Evolutionary conservation across 1,140 invertebrate genomes (phyloP), one percentile per base, ranked within the genome.

Genomic region (Sesamia nonagrioides): DNA sequence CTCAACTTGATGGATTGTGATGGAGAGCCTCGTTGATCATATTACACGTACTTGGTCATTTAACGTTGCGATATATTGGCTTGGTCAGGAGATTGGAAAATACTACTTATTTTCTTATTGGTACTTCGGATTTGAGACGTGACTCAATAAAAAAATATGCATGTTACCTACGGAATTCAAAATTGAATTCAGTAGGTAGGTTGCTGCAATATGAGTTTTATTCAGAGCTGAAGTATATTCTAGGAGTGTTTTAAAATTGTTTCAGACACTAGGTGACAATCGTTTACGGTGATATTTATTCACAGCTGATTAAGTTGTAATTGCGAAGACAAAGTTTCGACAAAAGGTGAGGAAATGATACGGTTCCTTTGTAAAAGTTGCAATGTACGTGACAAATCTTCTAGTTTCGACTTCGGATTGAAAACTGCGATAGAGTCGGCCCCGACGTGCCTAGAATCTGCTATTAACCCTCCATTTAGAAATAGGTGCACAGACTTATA

Each of bases 341-440:
- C 83, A 87, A 84, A 87, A 86, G 85, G 86, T 90, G 84, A 88
- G 63, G 86, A 86, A 89, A 89, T 85, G 86, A 85, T 90, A 89
- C 85, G 87, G 83, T 88, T 84, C 84, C 88, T 89, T 91, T 88
- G 84, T 86, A 87, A 91, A 91, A 92, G 86, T 92, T 90, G 86
- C 80, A 86, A 82, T 84, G 89, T 93, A 94, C 91, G 92, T 94
- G 92, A 93, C 91, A 91, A 93, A 92, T 93, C 91, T 91, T 88
- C 89, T 87, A 89, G 87, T 90, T 91, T 92, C 85, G 83, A 91
- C 83, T 87, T 86, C 82, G 89, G 88, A 93, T 94, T 94, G 91
- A 94, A 94, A 94, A 94, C 91, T 93, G 88, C 91, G 89, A 93
- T 93, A 93, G 91, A 92, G 84, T 88, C 84, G 83, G 83, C 69